Evolutionary conservation across 2,113 vertebrate genomes (phyloP).

Genomic region (Cavia aperea): DNA sequence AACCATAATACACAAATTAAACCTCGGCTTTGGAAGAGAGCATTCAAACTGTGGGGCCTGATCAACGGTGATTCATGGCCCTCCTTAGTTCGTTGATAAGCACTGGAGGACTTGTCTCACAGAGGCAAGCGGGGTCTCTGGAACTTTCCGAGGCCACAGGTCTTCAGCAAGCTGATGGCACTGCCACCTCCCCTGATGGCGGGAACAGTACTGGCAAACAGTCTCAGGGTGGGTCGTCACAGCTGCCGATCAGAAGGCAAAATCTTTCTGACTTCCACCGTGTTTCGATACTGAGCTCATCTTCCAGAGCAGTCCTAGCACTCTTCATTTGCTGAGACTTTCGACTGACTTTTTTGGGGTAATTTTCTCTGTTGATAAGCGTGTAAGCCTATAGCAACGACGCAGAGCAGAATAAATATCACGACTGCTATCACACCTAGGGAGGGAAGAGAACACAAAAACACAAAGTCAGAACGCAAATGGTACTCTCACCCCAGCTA

Average conservation of each 20-base stretch:
- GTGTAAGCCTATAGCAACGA: constrained; percentile 76
- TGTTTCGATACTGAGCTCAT: constrained; percentile 76
- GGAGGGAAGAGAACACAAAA: constrained; percentile 51
- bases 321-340: constrained; percentile 79
- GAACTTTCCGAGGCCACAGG: constrained; percentile 59
- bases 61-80: constrained; percentile 20
- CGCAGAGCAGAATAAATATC: constrained; percentile 83
- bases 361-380: constrained; percentile 81
- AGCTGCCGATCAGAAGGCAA: constrained; percentile 78
- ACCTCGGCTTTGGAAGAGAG: constrained; percentile 66
- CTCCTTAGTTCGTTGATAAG: constrained; percentile 70
- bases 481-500: not conserved
- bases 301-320: constrained; percentile 78
- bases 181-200: constrained; percentile 54
- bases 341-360: constrained; percentile 77
- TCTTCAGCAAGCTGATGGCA: constrained; percentile 42
- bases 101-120: constrained; percentile 63
- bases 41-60: constrained; percentile 70
- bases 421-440: constrained; percentile 86
- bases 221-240: constrained; percentile 26
- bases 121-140: constrained; percentile 49
- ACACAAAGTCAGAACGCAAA: not conserved
- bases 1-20: constrained; percentile 62
- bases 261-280: constrained; percentile 80
- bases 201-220: constrained; percentile 61